Percentiles rank a stretch among this genome's conserved stretches.
Conservation (phyloP, 1,140 invertebrate genomes). For the Drosophila ercepeae region DNA sequence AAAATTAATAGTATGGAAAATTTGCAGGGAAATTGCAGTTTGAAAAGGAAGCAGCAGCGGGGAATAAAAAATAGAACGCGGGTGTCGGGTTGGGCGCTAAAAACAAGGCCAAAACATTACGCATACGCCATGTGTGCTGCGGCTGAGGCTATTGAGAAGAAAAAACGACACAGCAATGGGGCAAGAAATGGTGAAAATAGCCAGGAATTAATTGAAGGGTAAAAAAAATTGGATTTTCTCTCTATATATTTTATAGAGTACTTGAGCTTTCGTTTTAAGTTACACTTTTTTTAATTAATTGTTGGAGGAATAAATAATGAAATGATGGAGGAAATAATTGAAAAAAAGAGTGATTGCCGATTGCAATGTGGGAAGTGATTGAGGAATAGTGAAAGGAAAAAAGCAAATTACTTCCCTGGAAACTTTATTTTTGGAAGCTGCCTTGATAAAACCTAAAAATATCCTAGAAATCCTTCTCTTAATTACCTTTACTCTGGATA, state of each 20-base stretch:
- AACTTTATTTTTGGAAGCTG: neutral
- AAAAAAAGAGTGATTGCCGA: no score
- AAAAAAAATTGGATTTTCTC: no score
- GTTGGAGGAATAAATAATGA: conserved; percentile 40
- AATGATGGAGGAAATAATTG: neutral
- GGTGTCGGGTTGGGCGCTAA: conserved; percentile 15
- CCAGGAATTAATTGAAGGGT: conserved; percentile 59
- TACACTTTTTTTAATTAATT: conserved; percentile 60
- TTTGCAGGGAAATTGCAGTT: conserved; percentile 45
- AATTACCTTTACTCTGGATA: no score
- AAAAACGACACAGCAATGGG: conserved; percentile 5
- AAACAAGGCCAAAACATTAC: conserved; percentile 62
- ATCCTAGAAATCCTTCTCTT: neutral
- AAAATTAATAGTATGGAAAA: conserved; percentile 73
- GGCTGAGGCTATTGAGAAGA: neutral
- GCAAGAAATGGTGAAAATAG: conserved; percentile 52
- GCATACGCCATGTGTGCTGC: conserved; percentile 65
- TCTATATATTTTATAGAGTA: no score
- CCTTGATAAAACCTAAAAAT: neutral
- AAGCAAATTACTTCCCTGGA: neutral
- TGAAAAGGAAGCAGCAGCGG: neutral
- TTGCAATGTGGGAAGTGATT: neutral
- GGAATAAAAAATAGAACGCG: neutral
- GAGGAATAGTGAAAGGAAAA: neutral
- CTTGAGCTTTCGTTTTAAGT: conserved; percentile 37